phyloP scores from a whole-genome alignment of 2,113 vertebrate genomes.

The Eurystomus gularis region DNA sequence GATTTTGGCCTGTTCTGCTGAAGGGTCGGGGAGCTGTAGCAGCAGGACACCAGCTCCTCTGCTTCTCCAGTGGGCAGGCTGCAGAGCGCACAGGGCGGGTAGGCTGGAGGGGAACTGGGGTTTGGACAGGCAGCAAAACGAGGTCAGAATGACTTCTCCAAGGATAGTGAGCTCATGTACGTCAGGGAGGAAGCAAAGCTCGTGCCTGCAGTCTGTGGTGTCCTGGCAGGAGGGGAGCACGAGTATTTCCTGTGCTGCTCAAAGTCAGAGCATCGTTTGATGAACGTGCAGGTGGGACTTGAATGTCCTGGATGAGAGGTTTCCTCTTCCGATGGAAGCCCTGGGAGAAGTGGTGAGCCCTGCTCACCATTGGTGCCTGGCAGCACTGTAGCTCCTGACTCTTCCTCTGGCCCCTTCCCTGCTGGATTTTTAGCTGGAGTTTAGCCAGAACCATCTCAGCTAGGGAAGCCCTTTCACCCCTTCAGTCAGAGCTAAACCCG shows the following conservation, averaged over 20 bases:
- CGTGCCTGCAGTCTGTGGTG: background rate
- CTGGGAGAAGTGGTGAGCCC: fast-evolving
- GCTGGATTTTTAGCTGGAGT: background rate
- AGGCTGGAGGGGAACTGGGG: background rate
- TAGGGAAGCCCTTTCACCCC: background rate
- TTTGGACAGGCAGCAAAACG: background rate
- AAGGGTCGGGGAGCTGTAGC: background rate
- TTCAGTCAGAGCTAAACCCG: background rate
- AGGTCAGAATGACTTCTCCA: background rate
- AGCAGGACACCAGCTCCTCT: background rate
- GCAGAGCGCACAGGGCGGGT: background rate
- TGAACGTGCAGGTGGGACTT: fast-evolving
- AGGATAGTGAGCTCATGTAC: background rate
- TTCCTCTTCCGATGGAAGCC: background rate
- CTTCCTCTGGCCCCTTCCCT: background rate
- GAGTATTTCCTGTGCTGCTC: background rate
- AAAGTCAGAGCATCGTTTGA: background rate
- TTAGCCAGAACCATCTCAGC: background rate
- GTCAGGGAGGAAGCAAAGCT: background rate
- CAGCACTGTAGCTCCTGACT: background rate
- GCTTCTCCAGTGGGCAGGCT: background rate
- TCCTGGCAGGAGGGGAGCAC: background rate
- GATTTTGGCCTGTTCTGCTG: fast-evolving
- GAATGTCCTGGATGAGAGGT: fast-evolving
- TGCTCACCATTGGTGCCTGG: fast-evolving